Percentiles rank a stretch among this genome's conserved stretches.
These are phyloP conservation scores for Calycopis cecrops DNA, from an alignment of 1,140 invertebrate species.

Conservation along the genomic window DNA sequence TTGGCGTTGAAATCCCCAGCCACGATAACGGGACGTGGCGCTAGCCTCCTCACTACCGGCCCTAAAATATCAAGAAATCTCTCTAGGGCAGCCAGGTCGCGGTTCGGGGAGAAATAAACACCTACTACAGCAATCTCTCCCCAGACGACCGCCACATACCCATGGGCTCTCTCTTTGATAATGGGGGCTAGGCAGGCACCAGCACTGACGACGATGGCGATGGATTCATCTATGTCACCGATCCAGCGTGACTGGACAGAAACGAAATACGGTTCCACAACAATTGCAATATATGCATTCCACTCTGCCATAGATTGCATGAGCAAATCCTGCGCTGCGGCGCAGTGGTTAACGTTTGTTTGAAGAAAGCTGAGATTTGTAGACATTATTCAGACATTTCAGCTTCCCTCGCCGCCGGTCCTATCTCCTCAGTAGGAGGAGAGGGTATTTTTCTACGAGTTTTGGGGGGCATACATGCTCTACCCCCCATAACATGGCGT, in stretches of 20 bases:
- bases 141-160: no score
- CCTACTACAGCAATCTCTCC: no score
- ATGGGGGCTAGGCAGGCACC: no score
- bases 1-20: no score
- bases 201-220: no score
- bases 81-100: no score
- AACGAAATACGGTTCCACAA: conserved; percentile 22
- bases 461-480: neutral
- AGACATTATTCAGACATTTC: neutral
- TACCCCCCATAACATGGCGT: neutral
- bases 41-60: no score
- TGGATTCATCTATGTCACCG: no score
- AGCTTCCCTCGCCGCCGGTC: neutral
- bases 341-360: conserved; percentile 24
- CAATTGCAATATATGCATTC: conserved; percentile 15
- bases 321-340: conserved; percentile 22
- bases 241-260: conserved; percentile 6
- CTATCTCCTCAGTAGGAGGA: neutral
- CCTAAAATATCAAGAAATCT: no score
- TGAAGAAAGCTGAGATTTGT: conserved; percentile 14
- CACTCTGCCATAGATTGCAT: conserved; percentile 17
- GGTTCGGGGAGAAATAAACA: no score
- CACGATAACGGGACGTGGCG: no score
- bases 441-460: neutral
- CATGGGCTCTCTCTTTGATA: no score